phyloP scores from a whole-genome alignment of 2,888 invertebrate species.

The Acanthosepion esculentum region DNA sequence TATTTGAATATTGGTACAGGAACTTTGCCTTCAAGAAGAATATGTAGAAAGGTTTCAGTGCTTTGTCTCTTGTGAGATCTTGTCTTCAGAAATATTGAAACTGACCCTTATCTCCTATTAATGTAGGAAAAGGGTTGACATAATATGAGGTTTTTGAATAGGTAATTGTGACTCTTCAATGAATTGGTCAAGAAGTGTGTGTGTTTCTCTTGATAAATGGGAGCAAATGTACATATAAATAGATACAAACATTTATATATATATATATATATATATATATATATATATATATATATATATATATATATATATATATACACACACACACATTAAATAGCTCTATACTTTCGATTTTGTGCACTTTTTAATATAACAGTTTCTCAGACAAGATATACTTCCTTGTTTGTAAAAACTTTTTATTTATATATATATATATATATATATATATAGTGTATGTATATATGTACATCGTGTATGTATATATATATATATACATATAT shows the following conservation, averaged over 20 bases:
- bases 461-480: too few species aligned
- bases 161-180: not conserved
- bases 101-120: not conserved
- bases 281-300: not conserved
- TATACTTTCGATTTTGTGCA: too few species aligned
- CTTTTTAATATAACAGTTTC: too few species aligned
- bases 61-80: not conserved
- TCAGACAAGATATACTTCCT: too few species aligned
- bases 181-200: not conserved
- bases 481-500: too few species aligned
- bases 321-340: too few species aligned
- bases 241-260: not conserved
- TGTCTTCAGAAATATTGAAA: not conserved
- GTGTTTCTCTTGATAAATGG: not conserved
- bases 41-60: not conserved
- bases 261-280: too few species aligned
- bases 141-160: not conserved
- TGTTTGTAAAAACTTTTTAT: too few species aligned
- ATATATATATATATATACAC: not conserved
- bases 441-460: too few species aligned
- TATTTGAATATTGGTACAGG: not conserved
- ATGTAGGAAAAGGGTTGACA: not conserved
- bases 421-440: too few species aligned
- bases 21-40: not conserved
- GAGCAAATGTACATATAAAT: not conserved